Percentiles rank a stretch among this genome's conserved stretches.
Conservation (phyloP, 2,888 invertebrate genomes). For the Coenonympha glycerion region DNA sequence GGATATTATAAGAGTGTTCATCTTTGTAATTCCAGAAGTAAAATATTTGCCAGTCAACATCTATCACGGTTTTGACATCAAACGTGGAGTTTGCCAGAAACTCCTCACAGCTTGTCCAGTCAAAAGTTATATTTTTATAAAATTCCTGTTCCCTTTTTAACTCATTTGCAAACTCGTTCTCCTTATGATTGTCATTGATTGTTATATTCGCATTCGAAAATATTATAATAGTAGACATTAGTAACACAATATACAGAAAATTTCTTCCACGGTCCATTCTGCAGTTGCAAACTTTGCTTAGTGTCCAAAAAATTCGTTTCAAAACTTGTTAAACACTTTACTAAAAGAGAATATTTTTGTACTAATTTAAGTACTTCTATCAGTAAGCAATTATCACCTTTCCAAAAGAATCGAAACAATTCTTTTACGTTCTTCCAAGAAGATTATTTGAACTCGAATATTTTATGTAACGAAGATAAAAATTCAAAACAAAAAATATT, state of each 20-base stretch:
- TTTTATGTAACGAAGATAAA: not conserved
- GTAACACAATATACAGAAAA: not conserved
- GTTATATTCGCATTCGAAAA: not conserved
- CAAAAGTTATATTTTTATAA: constrained; percentile 22
- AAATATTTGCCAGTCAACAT: constrained; percentile 54
- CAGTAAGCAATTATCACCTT: no score
- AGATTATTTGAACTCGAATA: not conserved
- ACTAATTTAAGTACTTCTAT: no score
- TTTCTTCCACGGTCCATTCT: not conserved
- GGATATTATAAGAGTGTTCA: constrained; percentile 40
- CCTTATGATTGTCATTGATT: not conserved
- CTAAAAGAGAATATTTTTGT: no score
- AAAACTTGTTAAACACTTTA: no score
- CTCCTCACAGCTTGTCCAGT: constrained; percentile 49
- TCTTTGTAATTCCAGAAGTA: constrained; percentile 45
- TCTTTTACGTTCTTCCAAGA: not conserved
- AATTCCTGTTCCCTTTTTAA: not conserved
- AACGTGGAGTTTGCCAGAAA: constrained; percentile 42
- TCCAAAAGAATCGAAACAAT: no score
- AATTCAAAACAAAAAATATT: not conserved
- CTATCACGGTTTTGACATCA: constrained; percentile 36
- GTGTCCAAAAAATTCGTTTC: no score
- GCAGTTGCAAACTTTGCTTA: no score
- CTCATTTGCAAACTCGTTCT: not conserved
- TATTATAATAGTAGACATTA: not conserved